Percentiles rank a stretch among this genome's conserved stretches.
Evolutionary conservation across 1,140 invertebrate genomes (phyloP).

Genomic region (Lepeophtheirus salmonis): DNA sequence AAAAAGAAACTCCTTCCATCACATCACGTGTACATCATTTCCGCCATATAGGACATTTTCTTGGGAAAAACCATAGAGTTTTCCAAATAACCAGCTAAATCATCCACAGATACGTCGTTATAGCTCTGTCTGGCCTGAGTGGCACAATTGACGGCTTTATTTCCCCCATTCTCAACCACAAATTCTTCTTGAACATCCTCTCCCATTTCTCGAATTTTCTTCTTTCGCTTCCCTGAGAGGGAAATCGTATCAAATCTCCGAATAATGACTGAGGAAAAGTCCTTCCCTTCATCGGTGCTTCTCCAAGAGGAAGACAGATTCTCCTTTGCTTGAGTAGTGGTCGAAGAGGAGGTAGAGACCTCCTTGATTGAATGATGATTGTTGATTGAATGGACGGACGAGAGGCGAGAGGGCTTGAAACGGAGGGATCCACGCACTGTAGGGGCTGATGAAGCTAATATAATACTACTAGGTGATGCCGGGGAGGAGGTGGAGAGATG

Average conservation of each 20-base stretch:
- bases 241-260: background rate
- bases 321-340: too few relatives aligned
- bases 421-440: background rate
- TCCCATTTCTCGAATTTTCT: background rate
- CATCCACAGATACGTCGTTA: conserved; percentile 58
- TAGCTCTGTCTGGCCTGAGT: conserved; percentile 24
- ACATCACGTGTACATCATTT: conserved; percentile 86
- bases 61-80: conserved; percentile 80
- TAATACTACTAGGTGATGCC: background rate
- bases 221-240: background rate
- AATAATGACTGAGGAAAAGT: background rate
- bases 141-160: background rate
- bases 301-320: background rate
- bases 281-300: too few relatives aligned
- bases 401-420: background rate
- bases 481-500: background rate
- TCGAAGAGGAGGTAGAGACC: too few relatives aligned
- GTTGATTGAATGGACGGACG: background rate
- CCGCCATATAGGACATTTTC: conserved; percentile 87
- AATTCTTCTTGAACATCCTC: background rate
- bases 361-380: background rate
- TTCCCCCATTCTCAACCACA: background rate
- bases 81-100: conserved; percentile 78
- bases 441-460: background rate
- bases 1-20: background rate